Conservation (phyloP, 1,140 invertebrate species). For the Sipha flava region DNA sequence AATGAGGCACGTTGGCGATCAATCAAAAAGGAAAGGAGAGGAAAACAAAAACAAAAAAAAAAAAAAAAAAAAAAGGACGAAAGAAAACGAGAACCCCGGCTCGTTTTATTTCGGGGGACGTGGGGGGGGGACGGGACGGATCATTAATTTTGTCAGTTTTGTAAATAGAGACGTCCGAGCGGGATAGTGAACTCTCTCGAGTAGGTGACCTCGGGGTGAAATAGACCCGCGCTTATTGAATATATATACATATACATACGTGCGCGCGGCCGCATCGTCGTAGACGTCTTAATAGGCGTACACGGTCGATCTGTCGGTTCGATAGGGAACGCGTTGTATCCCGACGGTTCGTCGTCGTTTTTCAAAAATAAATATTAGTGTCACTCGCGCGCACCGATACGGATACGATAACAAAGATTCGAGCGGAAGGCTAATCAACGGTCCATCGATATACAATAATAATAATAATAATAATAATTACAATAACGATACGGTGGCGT, state of each 20-base stretch:
- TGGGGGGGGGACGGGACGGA: background rate
- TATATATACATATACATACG: background rate
- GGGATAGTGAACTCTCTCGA: background rate
- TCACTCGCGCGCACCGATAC: background rate
- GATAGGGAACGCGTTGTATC: background rate
- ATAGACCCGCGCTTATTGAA: conserved; percentile 17
- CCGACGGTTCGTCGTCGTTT: background rate
- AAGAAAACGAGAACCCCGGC: background rate
- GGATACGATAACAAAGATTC: background rate
- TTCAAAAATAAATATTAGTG: background rate
- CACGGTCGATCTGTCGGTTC: conserved; percentile 1
- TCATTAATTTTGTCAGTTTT: conserved; percentile 30
- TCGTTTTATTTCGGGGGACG: background rate
- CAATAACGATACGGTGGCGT: background rate
- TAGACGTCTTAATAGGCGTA: background rate
- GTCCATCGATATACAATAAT: background rate
- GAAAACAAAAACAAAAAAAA: too few species aligned
- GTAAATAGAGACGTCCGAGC: conserved; percentile 16
- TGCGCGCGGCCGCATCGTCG: background rate
- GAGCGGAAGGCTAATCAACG: background rate
- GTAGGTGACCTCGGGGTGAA: conserved; percentile 15
- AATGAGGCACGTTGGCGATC: conserved; percentile 24
- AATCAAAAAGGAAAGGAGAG: background rate
- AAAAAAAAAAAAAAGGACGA: too few species aligned
- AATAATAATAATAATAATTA: background rate